phyloP scores from a whole-genome alignment of 2,888 invertebrate genomes.

The Agrochola macilenta region DNA sequence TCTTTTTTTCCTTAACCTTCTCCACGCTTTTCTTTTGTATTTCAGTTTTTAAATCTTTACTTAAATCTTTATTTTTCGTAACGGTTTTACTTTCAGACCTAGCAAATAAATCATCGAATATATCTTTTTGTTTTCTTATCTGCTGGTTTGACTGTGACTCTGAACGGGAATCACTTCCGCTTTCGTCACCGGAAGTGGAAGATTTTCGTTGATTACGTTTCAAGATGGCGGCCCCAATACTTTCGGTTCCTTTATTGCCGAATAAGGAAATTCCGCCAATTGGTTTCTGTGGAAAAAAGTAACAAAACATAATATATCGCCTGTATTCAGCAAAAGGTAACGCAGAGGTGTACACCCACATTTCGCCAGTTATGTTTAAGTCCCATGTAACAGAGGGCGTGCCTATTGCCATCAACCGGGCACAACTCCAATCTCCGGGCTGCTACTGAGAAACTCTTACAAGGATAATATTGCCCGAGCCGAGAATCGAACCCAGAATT shows the following conservation, averaged over 20 bases:
- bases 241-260: conserved; percentile 84
- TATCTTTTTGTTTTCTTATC: conserved; percentile 74
- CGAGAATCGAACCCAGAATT: neutral
- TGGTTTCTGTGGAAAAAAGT: conserved; percentile 89
- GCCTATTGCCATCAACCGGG: neutral
- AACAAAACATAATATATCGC: neutral
- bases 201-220: conserved; percentile 79
- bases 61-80: conserved; percentile 47
- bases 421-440: neutral
- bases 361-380: neutral
- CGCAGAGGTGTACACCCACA: rapidly evolving
- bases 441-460: neutral
- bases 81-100: conserved; percentile 72
- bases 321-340: neutral
- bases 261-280: conserved; percentile 91
- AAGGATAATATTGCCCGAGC: neutral
- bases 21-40: conserved; percentile 50
- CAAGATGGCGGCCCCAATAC: conserved; percentile 85
- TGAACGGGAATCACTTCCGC: conserved; percentile 59
- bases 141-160: conserved; percentile 47
- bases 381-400: neutral
- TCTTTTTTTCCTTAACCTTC: conserved; percentile 54
- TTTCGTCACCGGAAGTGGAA: conserved; percentile 77
- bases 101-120: conserved; percentile 83
- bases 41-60: conserved; percentile 52